phyloP scores from a whole-genome alignment of 2,888 invertebrate species.

The Copidosoma aretas region DNA sequence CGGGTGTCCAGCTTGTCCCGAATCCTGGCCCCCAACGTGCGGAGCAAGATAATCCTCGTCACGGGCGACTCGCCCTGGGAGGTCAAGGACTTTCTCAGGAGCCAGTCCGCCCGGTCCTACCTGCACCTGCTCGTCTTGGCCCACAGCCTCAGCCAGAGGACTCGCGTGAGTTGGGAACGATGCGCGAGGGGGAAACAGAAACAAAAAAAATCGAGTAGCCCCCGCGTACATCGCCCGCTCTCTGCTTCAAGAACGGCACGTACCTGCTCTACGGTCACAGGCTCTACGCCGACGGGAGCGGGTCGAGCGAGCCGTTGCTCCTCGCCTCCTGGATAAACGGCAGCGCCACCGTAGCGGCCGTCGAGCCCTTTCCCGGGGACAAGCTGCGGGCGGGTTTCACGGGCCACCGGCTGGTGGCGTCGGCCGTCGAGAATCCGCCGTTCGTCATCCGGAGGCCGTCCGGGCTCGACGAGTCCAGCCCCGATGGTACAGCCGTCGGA shows the following conservation, averaged over 20 bases:
- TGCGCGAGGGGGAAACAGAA: too few species aligned
- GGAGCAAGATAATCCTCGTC: slow-evolving; percentile 72
- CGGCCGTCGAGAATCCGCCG: slow-evolving; percentile 77
- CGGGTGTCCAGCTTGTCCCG: slow-evolving; percentile 64
- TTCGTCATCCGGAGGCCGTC: slow-evolving; percentile 63
- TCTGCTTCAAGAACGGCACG: slow-evolving; percentile 67
- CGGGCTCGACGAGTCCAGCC: slow-evolving; percentile 62
- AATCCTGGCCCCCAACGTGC: slow-evolving; percentile 69
- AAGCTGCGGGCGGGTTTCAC: slow-evolving; percentile 75
- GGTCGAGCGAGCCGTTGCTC: slow-evolving; percentile 72
- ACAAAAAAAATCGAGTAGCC: too few species aligned
- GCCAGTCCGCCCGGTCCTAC: slow-evolving; percentile 70
- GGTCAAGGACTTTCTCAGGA: slow-evolving; percentile 73
- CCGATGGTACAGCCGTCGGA: too few species aligned
- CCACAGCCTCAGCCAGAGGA: slow-evolving; percentile 67
- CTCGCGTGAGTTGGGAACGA: slow-evolving; percentile 47
- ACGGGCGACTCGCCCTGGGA: slow-evolving; percentile 78
- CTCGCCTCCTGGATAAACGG: slow-evolving; percentile 76
- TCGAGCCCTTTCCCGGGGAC: slow-evolving; percentile 73
- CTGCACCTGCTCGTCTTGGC: slow-evolving; percentile 75
- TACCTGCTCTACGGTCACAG: slow-evolving; percentile 79
- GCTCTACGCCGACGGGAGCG: slow-evolving; percentile 76
- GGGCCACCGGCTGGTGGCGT: slow-evolving; percentile 76
- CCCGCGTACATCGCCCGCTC: not conserved
- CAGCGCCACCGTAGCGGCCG: slow-evolving; percentile 65